Percentiles rank a stretch among this genome's conserved stretches.
Conservation (phyloP, 2,888 invertebrate genomes). For the Odontomyia ornata region DNA sequence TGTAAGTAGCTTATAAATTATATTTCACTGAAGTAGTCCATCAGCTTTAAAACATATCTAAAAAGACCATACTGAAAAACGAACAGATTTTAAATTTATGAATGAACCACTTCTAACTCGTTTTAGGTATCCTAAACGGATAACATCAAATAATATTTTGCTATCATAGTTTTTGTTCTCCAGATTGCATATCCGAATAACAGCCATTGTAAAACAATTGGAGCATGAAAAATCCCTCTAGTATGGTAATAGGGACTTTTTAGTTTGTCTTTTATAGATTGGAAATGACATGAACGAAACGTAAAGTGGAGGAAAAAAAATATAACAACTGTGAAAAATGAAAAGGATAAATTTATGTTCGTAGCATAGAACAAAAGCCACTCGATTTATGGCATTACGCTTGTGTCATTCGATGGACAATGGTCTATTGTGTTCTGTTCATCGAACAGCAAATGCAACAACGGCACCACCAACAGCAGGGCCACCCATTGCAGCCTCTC, state of each 20-base stretch:
- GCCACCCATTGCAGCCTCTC: background rate
- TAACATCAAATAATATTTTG: background rate
- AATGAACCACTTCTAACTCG: background rate
- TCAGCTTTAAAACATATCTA: too few species aligned
- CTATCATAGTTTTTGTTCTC: background rate
- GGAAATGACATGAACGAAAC: constrained; percentile 39
- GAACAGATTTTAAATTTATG: too few species aligned
- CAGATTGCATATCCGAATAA: constrained; percentile 9
- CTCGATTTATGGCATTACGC: constrained; percentile 45
- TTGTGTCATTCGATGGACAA: constrained; percentile 42
- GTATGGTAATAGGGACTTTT: constrained; percentile 30
- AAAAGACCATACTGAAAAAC: too few species aligned
- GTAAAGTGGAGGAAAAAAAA: constrained; percentile 18
- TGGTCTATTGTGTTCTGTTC: constrained; percentile 25
- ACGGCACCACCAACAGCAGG: too few species aligned
- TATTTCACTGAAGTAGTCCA: background rate
- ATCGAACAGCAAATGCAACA: background rate
- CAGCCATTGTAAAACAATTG: constrained; percentile 20
- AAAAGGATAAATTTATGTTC: background rate
- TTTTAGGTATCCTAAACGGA: background rate
- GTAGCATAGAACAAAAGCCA: constrained; percentile 42
- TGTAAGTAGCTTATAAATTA: constrained; percentile 63
- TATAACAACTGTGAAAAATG: background rate
- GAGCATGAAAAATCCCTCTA: constrained; percentile 32
- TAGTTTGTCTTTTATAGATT: constrained; percentile 29